A percentile compares a stretch with the other conserved stretches of the same genome.
These are phyloP conservation scores for Dolichomitus sp. DNA, from an alignment of 2,888 invertebrate genomes.

Conservation along the genomic window DNA sequence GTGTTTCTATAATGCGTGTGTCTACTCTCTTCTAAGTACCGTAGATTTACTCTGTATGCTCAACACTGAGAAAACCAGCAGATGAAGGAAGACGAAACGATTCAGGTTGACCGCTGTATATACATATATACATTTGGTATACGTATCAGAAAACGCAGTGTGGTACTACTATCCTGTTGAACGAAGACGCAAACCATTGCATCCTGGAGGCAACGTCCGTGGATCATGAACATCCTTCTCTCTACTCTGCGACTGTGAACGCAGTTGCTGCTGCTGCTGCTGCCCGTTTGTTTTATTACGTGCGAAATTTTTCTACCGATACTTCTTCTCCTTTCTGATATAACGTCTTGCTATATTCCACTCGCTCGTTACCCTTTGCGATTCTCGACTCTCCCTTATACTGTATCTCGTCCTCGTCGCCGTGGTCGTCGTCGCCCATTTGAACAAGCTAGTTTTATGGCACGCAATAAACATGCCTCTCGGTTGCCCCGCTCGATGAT, in stretches of 20 bases:
- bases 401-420: slow-evolving; percentile 22
- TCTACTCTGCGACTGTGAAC: slow-evolving; percentile 16
- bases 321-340: slow-evolving; percentile 32
- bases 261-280: neutral
- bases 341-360: slow-evolving; percentile 41
- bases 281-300: slow-evolving; percentile 80
- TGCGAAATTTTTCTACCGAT: slow-evolving; percentile 80
- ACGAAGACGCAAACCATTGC: slow-evolving; percentile 43
- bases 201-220: slow-evolving; percentile 51
- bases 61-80: slow-evolving; percentile 41
- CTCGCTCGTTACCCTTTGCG: slow-evolving; percentile 37
- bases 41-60: slow-evolving; percentile 26
- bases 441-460: slow-evolving; percentile 77
- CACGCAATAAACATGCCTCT: slow-evolving; percentile 72
- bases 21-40: slow-evolving; percentile 28
- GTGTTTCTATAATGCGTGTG: slow-evolving; percentile 55
- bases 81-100: slow-evolving; percentile 35
- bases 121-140: slow-evolving; percentile 43
- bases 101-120: slow-evolving; percentile 27
- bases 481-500: slow-evolving; percentile 45
- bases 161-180: slow-evolving; percentile 46
- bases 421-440: slow-evolving; percentile 66
- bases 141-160: slow-evolving; percentile 8
- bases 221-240: slow-evolving; percentile 50
- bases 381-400: slow-evolving; percentile 39